Conservation (phyloP, 2,888 invertebrate genomes). For the Dicycla oo region DNA sequence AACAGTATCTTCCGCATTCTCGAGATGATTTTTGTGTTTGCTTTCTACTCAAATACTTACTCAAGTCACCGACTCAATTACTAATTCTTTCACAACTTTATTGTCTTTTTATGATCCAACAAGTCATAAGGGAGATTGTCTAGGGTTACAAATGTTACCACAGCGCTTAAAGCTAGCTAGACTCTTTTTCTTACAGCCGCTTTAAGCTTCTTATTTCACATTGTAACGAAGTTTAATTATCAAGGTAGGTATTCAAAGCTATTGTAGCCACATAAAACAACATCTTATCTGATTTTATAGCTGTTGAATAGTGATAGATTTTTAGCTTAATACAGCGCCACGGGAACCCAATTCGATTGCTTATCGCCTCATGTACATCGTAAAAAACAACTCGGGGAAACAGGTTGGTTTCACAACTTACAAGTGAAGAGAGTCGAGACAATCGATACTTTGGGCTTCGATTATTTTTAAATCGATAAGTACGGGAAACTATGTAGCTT, state of each 20-base stretch:
- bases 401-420: conserved; percentile 40
- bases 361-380: conserved; percentile 50
- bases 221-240: conserved; percentile 33
- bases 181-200: not conserved
- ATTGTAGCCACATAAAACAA: conserved; percentile 35
- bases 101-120: not conserved
- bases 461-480: conserved; percentile 13
- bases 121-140: not conserved
- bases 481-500: not conserved
- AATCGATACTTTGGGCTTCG: conserved; percentile 17
- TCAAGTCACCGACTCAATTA: no score
- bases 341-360: conserved; percentile 37
- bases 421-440: conserved; percentile 28
- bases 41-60: not conserved
- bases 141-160: not conserved
- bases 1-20: not conserved
- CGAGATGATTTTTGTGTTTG: not conserved
- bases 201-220: not conserved
- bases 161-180: conserved; percentile 5
- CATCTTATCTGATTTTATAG: conserved; percentile 48
- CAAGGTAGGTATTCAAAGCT: conserved; percentile 2
- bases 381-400: conserved; percentile 43
- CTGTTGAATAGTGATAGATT: conserved; percentile 48
- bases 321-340: conserved; percentile 37
- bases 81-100: not conserved